These are phyloP conservation scores for Pediacus dermestoides DNA, from an alignment of 2,888 invertebrate genomes.

Conservation along the genomic window DNA sequence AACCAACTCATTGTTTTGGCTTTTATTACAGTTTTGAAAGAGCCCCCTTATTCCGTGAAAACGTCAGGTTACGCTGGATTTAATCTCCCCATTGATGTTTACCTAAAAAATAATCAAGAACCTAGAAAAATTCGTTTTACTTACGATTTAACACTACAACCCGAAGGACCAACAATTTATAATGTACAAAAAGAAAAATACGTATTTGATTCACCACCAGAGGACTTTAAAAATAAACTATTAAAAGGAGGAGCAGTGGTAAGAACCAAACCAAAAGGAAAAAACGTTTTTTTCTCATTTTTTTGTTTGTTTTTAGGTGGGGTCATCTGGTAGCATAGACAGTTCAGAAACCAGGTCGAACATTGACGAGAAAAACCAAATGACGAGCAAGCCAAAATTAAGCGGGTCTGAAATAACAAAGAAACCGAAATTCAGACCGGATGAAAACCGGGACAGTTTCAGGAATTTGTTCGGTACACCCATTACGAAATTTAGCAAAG, in stretches of 20 bases:
- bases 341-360: constrained; percentile 1
- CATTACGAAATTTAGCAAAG: constrained; percentile 71
- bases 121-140: constrained; percentile 78
- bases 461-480: constrained; percentile 80
- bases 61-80: constrained; percentile 98
- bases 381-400: constrained; percentile 70
- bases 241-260: constrained; percentile 79
- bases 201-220: constrained; percentile 79
- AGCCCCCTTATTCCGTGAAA: constrained; percentile 84
- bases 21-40: constrained; percentile 74
- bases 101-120: constrained; percentile 84
- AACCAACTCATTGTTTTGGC: background rate
- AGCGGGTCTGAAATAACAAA: constrained; percentile 52
- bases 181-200: constrained; percentile 76
- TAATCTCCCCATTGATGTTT: constrained; percentile 82
- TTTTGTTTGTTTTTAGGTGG: constrained; percentile 1
- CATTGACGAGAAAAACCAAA: constrained; percentile 50
- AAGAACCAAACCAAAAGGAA: too few relatives aligned
- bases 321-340: background rate
- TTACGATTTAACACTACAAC: constrained; percentile 83
- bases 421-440: constrained; percentile 45
- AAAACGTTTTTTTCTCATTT: too few relatives aligned
- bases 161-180: constrained; percentile 67
- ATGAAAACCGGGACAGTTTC: constrained; percentile 57
- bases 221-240: constrained; percentile 84